Conservation (phyloP, 2,797 vertebrate genomes). For the Moxostoma hubbsi region DNA sequence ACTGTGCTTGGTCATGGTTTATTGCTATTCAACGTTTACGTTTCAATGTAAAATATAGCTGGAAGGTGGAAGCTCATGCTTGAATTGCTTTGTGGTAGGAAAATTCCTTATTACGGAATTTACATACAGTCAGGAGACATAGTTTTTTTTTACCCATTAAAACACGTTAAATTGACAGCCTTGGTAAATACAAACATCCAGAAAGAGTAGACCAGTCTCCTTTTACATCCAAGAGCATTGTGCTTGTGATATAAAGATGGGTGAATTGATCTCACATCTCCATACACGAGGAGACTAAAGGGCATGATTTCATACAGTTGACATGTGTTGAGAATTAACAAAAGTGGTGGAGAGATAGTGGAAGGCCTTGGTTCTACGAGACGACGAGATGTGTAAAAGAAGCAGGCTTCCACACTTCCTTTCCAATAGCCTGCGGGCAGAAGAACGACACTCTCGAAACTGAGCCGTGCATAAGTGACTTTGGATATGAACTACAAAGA, state of each 20-base stretch:
- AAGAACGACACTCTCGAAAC: conserved; percentile 9
- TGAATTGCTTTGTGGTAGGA: too few species aligned
- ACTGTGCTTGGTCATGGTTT: too few species aligned
- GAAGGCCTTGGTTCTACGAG: conserved; percentile 21
- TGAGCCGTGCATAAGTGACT: conserved; percentile 25
- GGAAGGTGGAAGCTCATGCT: too few species aligned
- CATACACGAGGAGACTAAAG: conserved; percentile 35
- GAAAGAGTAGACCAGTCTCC: too few species aligned
- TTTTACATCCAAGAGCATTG: background rate
- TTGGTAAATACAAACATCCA: background rate
- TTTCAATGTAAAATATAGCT: too few species aligned
- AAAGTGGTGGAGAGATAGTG: conserved; percentile 24
- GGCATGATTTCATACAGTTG: conserved; percentile 31
- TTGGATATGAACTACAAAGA: conserved; percentile 25
- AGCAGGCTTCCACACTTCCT: background rate
- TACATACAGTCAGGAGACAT: too few species aligned
- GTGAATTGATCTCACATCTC: conserved; percentile 37
- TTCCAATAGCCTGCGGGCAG: conserved; percentile 24
- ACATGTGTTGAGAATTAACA: conserved; percentile 57
- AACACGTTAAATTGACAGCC: too few species aligned
- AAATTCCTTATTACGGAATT: too few species aligned
- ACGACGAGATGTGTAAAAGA: conserved; percentile 19
- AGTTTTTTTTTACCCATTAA: too few species aligned
- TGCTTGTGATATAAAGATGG: conserved; percentile 2
- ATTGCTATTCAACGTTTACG: too few species aligned